Base-by-base conservation (phyloP, 2,888 invertebrate species). In the Idaea biselata region DNA sequence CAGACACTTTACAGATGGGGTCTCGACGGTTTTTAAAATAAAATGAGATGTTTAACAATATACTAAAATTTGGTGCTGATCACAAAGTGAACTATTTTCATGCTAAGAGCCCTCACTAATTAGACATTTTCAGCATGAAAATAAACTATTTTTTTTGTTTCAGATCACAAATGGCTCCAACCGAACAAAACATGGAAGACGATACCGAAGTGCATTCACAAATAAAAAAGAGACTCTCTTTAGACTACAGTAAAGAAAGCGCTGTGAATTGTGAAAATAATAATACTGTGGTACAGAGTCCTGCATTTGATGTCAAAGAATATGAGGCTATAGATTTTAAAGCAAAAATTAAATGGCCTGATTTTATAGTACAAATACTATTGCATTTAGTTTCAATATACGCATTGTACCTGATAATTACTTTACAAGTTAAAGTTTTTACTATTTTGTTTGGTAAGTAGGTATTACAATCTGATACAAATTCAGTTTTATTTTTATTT, bases 401-500 rank as follows among this genome's bases (percentile, higher is more conserved):
- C 78, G 96, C 96, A 69, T 68, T 96, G 55, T 95, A 93, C 84
- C 93, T 96, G 78, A 91, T 95, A 62, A 77, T 95, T 69, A 93
- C 93, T 32, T 82, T 83, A 67, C 82, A 84, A 80, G 84, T 88
- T 63, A 95, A 93, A 79, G 79, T 95, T 68, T 91, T 93, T 72
- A 96, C 97, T 63, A 85, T 91, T 68, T 75, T 96, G 66, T 96
- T 96, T 94, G 95, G 97, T 97, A 89, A 94, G 96, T 94, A 17
- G n/a, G n/a, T n/a, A n/a, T n/a, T 33, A 33, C 25, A 25, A 25
- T 25, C n/a, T 25, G 5, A 25, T 33, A 33, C 7, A 11, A 44
- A 14, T 44, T n/a, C n/a, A n/a, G 14, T 1, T 33, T 33, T 33
- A 33, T 33, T 33, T 32, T 7, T 32, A 32, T 32, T 32, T 4